These are phyloP conservation scores for Helicolenus hilgendorfi DNA, from an alignment of 2,797 vertebrate genomes.

Conservation along the genomic window DNA sequence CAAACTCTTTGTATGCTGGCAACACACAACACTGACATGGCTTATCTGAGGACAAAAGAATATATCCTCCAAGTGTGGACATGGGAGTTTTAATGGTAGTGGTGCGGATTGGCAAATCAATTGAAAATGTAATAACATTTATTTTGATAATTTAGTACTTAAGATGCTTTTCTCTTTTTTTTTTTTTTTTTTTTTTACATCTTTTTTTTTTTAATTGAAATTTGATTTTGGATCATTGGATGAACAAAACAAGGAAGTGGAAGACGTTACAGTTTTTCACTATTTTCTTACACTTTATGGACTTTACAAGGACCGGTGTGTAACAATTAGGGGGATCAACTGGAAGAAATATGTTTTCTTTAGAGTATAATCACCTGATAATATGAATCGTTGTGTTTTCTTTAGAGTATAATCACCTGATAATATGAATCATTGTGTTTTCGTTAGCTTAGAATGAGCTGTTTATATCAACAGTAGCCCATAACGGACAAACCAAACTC, in stretches of 20 bases:
- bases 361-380: too few relatives aligned
- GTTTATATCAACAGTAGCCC: background rate
- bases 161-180: background rate
- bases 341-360: too few relatives aligned
- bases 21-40: conserved; percentile 8
- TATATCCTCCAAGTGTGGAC: background rate
- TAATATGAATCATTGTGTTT: too few relatives aligned
- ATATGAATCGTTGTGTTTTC: too few relatives aligned
- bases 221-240: background rate
- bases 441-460: too few relatives aligned
- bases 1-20: conserved; percentile 37
- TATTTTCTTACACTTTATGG: too few relatives aligned
- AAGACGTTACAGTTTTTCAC: background rate
- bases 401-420: too few relatives aligned
- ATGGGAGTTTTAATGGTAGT: background rate
- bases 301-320: too few relatives aligned
- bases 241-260: background rate
- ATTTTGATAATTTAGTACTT: background rate
- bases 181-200: background rate
- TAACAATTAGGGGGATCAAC: too few relatives aligned
- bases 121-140: background rate
- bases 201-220: background rate
- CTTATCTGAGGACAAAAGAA: conserved; percentile 17
- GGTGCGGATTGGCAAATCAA: background rate
- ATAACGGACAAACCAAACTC: background rate